phyloP scores from a whole-genome alignment of 2,797 vertebrate genomes.

The Phoxinus dragarum region DNA sequence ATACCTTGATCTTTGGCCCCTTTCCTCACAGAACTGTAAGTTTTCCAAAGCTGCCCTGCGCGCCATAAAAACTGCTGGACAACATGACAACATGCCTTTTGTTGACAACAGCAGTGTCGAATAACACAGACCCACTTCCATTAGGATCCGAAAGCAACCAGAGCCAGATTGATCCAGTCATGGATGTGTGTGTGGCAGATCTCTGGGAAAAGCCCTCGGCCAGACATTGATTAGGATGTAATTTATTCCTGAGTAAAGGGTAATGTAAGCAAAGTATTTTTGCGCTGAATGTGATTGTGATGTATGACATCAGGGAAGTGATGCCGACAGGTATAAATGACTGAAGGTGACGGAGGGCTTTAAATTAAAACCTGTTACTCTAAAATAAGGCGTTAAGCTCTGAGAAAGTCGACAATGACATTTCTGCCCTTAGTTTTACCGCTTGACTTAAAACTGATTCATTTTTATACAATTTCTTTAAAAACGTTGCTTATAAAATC shows the following conservation, averaged over 20 bases:
- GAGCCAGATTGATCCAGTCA: background rate
- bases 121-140: background rate
- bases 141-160: background rate
- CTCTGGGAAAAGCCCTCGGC: background rate
- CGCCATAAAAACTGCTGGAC: background rate
- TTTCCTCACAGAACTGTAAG: background rate
- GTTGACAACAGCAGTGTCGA: background rate
- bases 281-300: slow-evolving; percentile 37
- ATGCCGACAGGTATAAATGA: slow-evolving; percentile 45
- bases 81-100: background rate
- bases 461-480: background rate
- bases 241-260: slow-evolving; percentile 43
- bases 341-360: slow-evolving; percentile 37
- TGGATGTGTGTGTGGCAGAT: background rate
- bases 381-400: slow-evolving; percentile 19
- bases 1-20: slow-evolving; percentile 52
- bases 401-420: slow-evolving; percentile 6
- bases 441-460: background rate
- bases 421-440: background rate
- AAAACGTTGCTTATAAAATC: background rate
- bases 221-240: slow-evolving; percentile 30
- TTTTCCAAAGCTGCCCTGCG: slow-evolving; percentile 1
- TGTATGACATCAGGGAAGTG: slow-evolving; percentile 29
- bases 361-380: slow-evolving; percentile 50
- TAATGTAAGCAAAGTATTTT: slow-evolving; percentile 37